Evolutionary conservation across 2,797 vertebrate species (phyloP).

Genomic region (Acrocephalus scirpaceus): DNA sequence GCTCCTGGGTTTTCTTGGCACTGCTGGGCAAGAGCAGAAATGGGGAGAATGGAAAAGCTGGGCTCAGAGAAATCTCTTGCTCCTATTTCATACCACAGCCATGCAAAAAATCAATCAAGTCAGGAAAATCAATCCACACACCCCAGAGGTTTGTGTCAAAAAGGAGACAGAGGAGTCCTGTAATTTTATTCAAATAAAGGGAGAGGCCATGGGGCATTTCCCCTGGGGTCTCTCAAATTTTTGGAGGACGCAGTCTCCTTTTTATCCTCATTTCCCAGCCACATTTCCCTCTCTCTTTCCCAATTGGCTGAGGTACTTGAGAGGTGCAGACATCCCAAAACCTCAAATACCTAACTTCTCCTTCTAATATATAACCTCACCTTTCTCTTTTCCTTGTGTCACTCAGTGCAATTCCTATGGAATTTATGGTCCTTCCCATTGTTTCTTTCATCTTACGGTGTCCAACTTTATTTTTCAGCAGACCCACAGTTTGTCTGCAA

Average conservation of each 20-base stretch:
- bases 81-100: rapidly evolving
- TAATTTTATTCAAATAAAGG: rapidly evolving
- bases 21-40: background rate
- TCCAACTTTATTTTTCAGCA: background rate
- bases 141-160: background rate
- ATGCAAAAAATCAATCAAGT: background rate
- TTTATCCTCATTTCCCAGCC: background rate
- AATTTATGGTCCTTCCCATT: background rate
- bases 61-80: background rate
- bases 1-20: background rate
- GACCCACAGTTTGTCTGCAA: background rate
- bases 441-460: background rate
- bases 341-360: rapidly evolving
- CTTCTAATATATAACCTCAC: background rate
- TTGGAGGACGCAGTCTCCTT: background rate
- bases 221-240: background rate
- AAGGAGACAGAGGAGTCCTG: background rate
- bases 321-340: background rate
- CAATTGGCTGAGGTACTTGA: background rate
- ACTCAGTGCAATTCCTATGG: background rate
- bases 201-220: background rate
- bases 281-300: background rate
- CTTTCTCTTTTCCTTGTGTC: background rate
- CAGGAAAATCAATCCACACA: background rate
- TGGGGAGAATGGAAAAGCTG: background rate